A percentile compares a stretch with the other conserved stretches of the same genome.
These are phyloP conservation scores for Phaetusa simplex DNA, from an alignment of 2,113 vertebrate genomes.

Conservation along the genomic window DNA sequence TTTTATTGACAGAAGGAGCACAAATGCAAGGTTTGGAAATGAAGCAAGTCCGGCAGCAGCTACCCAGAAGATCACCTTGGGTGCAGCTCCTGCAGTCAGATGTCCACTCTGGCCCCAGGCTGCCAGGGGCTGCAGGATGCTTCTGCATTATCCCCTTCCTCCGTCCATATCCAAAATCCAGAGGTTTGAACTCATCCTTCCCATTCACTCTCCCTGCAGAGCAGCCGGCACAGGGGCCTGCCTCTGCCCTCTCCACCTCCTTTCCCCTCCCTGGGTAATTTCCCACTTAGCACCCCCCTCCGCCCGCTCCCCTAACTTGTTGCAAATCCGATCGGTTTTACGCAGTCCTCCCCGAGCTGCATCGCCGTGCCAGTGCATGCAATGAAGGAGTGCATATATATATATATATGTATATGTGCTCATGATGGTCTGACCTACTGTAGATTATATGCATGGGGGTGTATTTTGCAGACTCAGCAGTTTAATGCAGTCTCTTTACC, in stretches of 20 bases:
- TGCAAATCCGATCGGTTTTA: neutral
- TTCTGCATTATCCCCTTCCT: neutral
- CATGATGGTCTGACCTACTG: neutral
- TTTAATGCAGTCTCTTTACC: neutral
- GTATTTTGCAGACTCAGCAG: neutral
- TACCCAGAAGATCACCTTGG: neutral
- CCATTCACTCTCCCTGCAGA: neutral
- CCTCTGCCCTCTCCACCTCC: neutral
- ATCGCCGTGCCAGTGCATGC: neutral
- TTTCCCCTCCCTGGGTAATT: neutral
- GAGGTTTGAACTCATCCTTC: neutral
- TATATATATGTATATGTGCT: neutral
- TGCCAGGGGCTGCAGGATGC: neutral
- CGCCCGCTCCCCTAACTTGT: neutral
- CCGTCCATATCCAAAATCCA: neutral
- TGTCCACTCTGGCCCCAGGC: neutral
- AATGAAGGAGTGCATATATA: neutral
- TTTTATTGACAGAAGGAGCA: conserved; percentile 16
- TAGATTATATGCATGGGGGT: neutral
- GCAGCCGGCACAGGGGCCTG: neutral
- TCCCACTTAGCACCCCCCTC: neutral
- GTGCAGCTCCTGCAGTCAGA: neutral
- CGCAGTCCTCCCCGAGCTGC: neutral
- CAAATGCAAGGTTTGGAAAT: neutral
- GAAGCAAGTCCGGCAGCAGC: neutral